Evolutionary conservation across 1,140 invertebrate species (phyloP), one percentile per base, ranked within the genome.

Genomic region (Charaxes varanes): DNA sequence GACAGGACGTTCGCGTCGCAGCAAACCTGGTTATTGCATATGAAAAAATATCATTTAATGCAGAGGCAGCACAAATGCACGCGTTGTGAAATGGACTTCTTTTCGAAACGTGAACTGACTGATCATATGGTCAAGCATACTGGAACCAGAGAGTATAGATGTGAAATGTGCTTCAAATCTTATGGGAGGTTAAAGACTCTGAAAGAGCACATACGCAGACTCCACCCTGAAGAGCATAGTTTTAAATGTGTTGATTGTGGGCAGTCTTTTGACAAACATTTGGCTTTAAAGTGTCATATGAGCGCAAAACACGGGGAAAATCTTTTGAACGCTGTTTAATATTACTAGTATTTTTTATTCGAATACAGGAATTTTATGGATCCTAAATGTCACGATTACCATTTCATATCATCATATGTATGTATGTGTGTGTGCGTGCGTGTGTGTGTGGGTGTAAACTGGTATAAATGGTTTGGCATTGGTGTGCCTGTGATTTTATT

Each of bases 111-210:
- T 0, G 50, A 58, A 8, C 31, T 77, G 23, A 60, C 58, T 2
- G 53, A 58, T 15, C 85, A 87, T 40, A 77, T 84, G 62, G 57
- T 78, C 0, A 67, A 59, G 8, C 87, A 88, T 47, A 91, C 90
- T 0, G 90, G 91, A 0, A 87, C 90, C 34, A 89, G 90, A 24
- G 91, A 92, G 4, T 90, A 92, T 59, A 86, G 89, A 46, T 86
- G 86, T 58, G 84, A 87, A 0, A 71, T 88, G 17, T 94, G 92
- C 63, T 85, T 86, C 6, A 88, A 88, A 26, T 79, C 60, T 53
- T 90, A 85, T 60, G 88, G 81, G 0, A 73, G 84, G 8, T 77
- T 84, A 38, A 84, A 85, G 3, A 81, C 86, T n/a, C 65, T 87
- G 17, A 86, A 80, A 15, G 76, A 85, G n/a, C 87, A 88, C 33